Evolutionary conservation across 2,113 vertebrate species (phyloP).

Genomic region (Oxyura jamaicensis): DNA sequence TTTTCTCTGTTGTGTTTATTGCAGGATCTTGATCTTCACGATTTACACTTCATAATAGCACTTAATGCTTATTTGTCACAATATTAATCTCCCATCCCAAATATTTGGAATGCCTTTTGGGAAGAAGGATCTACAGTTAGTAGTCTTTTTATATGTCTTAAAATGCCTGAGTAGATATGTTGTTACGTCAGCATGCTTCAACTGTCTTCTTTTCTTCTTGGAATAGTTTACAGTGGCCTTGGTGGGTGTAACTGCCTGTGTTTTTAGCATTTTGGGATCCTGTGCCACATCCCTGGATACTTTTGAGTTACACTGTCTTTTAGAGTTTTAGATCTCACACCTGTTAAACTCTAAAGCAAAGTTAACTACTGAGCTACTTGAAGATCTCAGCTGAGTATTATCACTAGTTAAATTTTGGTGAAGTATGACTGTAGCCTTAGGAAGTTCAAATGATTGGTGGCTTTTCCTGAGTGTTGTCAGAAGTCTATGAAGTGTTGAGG

Average conservation of each 20-base stretch:
- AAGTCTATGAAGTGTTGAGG: not conserved
- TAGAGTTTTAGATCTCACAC: not conserved
- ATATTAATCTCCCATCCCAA: not conserved
- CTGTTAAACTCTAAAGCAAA: not conserved
- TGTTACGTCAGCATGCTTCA: not conserved
- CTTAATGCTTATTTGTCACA: not conserved
- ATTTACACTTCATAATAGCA: not conserved
- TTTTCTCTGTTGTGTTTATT: not conserved
- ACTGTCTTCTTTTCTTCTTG: not conserved
- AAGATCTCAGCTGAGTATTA: not conserved
- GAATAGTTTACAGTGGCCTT: not conserved
- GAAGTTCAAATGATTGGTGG: not conserved
- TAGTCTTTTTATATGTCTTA: not conserved
- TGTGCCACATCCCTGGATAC: accelerated
- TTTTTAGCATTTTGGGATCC: not conserved
- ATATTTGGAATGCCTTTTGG: not conserved
- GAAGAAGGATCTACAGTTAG: not conserved
- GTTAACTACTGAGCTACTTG: not conserved
- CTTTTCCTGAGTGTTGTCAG: not conserved
- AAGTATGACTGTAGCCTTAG: not conserved
- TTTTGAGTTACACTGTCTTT: not conserved
- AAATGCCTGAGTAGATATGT: not conserved
- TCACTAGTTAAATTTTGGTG: not conserved
- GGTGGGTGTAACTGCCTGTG: not conserved
- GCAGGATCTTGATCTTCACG: not conserved